Evolutionary conservation across 2,113 vertebrate species (phyloP).

Genomic region (Lates calcarifer): DNA sequence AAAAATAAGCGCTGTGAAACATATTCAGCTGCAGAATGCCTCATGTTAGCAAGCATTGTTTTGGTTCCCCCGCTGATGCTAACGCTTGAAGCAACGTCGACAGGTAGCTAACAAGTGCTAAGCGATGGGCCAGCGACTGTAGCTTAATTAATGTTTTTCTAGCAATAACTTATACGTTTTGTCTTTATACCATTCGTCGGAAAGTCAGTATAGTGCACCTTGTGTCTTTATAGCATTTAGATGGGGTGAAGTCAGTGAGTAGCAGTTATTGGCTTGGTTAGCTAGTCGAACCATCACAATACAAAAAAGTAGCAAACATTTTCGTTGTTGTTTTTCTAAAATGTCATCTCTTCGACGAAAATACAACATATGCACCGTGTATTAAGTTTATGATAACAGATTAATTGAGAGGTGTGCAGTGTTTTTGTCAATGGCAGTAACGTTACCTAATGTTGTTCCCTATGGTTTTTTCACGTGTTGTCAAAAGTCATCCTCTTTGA

Average conservation of each 20-base stretch:
- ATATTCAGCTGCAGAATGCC: rapidly evolving
- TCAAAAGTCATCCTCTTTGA: not conserved
- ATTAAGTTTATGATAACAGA: too few relatives aligned
- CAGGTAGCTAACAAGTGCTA: not conserved
- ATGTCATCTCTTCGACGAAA: not conserved
- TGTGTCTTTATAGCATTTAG: rapidly evolving
- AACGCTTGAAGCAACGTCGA: not conserved
- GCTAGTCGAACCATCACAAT: not conserved
- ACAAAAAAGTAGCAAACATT: not conserved
- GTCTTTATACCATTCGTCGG: rapidly evolving
- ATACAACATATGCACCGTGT: too few relatives aligned
- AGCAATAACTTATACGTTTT: not conserved
- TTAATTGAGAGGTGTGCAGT: not conserved
- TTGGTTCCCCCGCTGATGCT: not conserved
- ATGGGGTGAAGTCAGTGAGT: too few relatives aligned
- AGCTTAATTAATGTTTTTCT: not conserved
- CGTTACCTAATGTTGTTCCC: not conserved
- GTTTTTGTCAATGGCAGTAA: not conserved
- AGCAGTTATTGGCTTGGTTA: not conserved
- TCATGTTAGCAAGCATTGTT: not conserved
- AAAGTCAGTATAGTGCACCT: rapidly evolving
- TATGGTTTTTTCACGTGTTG: not conserved
- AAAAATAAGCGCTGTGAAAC: not conserved
- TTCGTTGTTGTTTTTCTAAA: not conserved
- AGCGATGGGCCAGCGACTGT: not conserved